Percentiles rank a stretch among this genome's conserved stretches.
phyloP scores from a whole-genome alignment of 2,797 vertebrate species.

The Gouania willdenowi region DNA sequence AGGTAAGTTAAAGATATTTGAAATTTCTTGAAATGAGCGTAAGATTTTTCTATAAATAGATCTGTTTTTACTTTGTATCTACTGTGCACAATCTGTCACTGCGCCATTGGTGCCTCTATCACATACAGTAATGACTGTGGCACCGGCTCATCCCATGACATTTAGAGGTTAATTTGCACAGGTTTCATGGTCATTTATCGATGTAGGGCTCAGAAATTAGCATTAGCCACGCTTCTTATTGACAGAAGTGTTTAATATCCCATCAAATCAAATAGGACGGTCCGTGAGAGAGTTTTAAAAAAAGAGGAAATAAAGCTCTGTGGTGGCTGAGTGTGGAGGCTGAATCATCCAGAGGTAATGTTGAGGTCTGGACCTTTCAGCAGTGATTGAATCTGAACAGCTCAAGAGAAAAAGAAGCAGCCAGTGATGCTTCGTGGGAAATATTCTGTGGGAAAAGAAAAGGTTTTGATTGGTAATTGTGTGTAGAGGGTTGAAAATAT shows the following conservation, averaged over 20 bases:
- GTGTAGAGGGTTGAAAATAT: constrained; percentile 61
- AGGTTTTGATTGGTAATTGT: constrained; percentile 37
- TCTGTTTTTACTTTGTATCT: too few species aligned
- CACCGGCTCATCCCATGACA: constrained; percentile 76
- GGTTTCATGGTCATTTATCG: constrained; percentile 80
- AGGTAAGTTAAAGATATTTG: too few species aligned
- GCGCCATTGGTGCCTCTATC: constrained; percentile 47
- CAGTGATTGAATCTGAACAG: too few species aligned
- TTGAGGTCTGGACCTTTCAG: too few species aligned
- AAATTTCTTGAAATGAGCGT: too few species aligned
- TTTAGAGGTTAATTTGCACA: constrained; percentile 82
- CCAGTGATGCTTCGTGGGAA: constrained; percentile 23
- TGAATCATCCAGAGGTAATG: too few species aligned
- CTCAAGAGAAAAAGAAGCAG: too few species aligned
- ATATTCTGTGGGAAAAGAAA: constrained; percentile 24
- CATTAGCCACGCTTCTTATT: constrained; percentile 80
- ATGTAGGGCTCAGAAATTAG: constrained; percentile 72
- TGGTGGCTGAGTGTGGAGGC: too few species aligned
- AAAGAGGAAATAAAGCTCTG: constrained; percentile 21
- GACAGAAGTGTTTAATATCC: constrained; percentile 81
- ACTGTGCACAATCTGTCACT: constrained; percentile 4
- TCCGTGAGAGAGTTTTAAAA: constrained; percentile 34
- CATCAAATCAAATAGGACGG: constrained; percentile 71
- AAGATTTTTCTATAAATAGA: too few species aligned
- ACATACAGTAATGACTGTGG: constrained; percentile 59